Evolutionary conservation across 2,113 vertebrate species (phyloP).

Genomic region (Pseudorectes ferrugineus): DNA sequence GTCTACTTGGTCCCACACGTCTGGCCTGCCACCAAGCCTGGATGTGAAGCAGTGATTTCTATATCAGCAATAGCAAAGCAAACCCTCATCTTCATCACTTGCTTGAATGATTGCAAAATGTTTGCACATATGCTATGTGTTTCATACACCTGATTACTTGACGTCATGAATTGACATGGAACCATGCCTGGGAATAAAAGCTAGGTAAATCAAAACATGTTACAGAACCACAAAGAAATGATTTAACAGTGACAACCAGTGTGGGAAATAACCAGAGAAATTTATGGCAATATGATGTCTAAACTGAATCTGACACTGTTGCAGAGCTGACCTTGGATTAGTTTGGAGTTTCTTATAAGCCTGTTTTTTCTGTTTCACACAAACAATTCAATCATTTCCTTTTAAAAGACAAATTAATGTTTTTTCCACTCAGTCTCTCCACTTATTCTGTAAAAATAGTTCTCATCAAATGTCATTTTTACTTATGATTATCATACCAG

Average conservation of each 20-base stretch:
- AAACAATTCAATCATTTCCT: neutral
- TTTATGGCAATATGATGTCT: neutral
- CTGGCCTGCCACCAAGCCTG: neutral
- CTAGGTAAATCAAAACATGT: neutral
- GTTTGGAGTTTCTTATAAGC: neutral
- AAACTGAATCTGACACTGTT: neutral
- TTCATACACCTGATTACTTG: neutral
- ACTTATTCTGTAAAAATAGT: neutral
- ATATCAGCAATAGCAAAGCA: neutral
- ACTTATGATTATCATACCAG: neutral
- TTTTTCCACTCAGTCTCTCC: neutral
- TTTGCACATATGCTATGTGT: neutral
- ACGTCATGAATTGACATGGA: neutral
- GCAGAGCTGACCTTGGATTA: neutral
- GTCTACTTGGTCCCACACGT: neutral
- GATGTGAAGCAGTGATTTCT: neutral
- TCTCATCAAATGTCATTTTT: neutral
- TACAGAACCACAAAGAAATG: neutral
- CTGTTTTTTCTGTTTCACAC: neutral
- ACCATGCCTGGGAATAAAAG: neutral
- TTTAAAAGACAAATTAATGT: neutral
- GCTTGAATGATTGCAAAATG: neutral
- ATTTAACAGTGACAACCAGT: neutral
- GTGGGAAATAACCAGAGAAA: neutral
- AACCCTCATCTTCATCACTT: neutral